Conservation (phyloP, 2,113 vertebrate species). For the Vireo altiloquus region DNA sequence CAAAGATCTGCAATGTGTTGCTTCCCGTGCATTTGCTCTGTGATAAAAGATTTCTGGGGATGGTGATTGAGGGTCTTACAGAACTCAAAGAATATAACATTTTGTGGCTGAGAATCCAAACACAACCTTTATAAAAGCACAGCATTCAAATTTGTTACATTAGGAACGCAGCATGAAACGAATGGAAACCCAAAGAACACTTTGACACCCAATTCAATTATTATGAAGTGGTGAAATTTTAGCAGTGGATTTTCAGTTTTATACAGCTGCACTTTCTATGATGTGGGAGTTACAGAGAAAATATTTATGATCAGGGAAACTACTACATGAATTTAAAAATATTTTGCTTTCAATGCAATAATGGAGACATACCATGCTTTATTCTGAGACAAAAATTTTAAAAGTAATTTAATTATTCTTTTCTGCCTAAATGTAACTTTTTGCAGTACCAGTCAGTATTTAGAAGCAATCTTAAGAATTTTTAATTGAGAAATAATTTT, state of each 20-base stretch:
- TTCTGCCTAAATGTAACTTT: neutral
- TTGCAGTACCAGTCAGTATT: neutral
- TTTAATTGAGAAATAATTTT: neutral
- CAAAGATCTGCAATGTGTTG: neutral
- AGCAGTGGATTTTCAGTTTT: neutral
- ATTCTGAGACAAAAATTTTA: neutral
- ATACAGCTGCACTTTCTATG: neutral
- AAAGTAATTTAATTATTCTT: neutral
- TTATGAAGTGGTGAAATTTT: neutral
- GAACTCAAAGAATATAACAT: neutral
- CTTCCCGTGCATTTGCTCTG: neutral
- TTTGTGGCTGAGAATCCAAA: neutral
- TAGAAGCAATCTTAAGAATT: neutral
- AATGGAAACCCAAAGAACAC: neutral
- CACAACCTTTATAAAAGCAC: neutral
- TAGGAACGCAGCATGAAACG: neutral
- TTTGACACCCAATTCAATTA: neutral
- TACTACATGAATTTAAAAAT: neutral
- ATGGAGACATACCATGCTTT: neutral
- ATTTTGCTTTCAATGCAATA: neutral
- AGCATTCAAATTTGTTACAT: neutral
- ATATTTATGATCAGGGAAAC: neutral
- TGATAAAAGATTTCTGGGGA: neutral
- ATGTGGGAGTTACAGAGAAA: neutral
- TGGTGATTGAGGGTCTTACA: neutral